A percentile compares a stretch with the other conserved stretches of the same genome.
Evolutionary conservation across 2,113 vertebrate genomes (phyloP).

Genomic region (Apteryx mantelli): DNA sequence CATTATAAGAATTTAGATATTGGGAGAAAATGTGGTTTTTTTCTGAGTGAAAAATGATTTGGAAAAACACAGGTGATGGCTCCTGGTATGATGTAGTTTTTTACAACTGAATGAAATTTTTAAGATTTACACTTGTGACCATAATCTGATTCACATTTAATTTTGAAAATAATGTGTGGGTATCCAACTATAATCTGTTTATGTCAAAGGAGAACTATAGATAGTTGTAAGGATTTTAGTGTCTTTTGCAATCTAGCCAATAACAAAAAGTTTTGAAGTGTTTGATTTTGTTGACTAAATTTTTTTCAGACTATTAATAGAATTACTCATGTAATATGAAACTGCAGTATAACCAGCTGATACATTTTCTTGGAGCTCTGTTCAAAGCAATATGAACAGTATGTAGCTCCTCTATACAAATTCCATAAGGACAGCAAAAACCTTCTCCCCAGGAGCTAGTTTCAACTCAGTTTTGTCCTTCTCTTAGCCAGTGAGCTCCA

Average conservation of each 20-base stretch:
- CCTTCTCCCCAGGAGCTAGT: neutral
- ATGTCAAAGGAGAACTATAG: neutral
- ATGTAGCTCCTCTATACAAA: neutral
- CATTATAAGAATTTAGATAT: neutral
- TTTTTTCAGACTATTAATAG: neutral
- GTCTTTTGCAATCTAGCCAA: neutral
- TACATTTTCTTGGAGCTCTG: neutral
- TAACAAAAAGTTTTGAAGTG: neutral
- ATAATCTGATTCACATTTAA: neutral
- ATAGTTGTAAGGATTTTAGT: neutral
- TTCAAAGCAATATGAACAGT: neutral
- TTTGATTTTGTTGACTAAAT: neutral
- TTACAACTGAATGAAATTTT: neutral
- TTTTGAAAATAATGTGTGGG: neutral
- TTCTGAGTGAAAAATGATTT: neutral
- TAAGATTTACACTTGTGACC: neutral
- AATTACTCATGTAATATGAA: neutral
- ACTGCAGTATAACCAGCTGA: neutral
- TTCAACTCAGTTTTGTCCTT: neutral
- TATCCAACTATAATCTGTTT: neutral
- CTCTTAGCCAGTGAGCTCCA: neutral
- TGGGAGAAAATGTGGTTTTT: neutral
- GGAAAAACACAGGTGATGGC: neutral
- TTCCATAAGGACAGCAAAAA: neutral
- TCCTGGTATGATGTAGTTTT: neutral